Conservation (phyloP, 2,888 invertebrate species). For the Drosophila nr. medialis region DNA sequence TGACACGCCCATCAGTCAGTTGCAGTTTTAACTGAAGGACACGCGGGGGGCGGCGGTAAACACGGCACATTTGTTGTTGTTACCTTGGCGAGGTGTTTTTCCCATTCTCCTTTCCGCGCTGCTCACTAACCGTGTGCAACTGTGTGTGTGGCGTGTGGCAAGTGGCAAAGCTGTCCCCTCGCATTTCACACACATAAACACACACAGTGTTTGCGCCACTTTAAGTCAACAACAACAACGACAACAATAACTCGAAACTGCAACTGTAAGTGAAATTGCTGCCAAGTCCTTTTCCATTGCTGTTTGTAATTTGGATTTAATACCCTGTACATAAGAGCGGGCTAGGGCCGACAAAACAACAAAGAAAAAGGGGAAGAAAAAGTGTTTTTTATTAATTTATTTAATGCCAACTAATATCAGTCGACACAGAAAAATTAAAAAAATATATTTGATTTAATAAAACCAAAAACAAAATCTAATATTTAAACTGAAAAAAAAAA, state of each 20-base stretch:
- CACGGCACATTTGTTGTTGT: slow-evolving; percentile 27
- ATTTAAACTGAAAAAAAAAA: not conserved
- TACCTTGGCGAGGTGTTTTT: slow-evolving; percentile 41
- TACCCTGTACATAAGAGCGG: slow-evolving; percentile 17
- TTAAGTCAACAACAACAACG: slow-evolving; percentile 43
- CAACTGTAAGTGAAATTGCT: slow-evolving; percentile 41
- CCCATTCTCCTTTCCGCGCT: not conserved
- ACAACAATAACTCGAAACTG: slow-evolving; percentile 28
- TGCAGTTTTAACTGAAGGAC: slow-evolving; percentile 59
- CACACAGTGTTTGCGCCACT: slow-evolving; percentile 55
- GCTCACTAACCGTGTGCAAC: not conserved
- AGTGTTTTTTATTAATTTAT: too few relatives aligned
- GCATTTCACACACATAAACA: slow-evolving; percentile 19
- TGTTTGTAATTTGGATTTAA: slow-evolving; percentile 24
- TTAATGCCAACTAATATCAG: not conserved
- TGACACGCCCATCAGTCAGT: slow-evolving; percentile 63
- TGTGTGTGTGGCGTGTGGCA: slow-evolving; percentile 12
- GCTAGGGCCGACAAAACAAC: too few relatives aligned
- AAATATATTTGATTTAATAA: not conserved
- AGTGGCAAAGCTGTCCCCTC: slow-evolving; percentile 34
- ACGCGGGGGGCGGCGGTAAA: not conserved
- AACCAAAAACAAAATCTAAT: not conserved
- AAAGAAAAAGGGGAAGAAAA: too few relatives aligned
- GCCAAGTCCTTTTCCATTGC: slow-evolving; percentile 22
- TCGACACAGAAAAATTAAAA: not conserved